These are phyloP conservation scores for Drosophila santomea DNA, from an alignment of 1,140 invertebrate species.

Conservation along the genomic window DNA sequence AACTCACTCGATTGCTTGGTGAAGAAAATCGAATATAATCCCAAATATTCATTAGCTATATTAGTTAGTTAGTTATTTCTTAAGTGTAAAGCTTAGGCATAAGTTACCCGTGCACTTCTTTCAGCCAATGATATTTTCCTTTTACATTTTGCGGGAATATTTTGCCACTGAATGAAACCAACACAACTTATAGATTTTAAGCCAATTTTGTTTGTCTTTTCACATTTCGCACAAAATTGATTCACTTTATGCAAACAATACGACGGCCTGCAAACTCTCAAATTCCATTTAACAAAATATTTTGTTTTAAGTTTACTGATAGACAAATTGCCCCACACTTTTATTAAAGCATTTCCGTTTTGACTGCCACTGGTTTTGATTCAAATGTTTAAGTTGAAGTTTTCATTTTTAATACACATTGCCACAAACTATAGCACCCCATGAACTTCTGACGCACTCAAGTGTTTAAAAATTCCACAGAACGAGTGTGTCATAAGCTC, in stretches of 20 bases:
- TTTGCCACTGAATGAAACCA: neutral
- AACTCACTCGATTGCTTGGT: neutral
- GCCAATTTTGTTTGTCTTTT: neutral
- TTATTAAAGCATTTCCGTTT: neutral
- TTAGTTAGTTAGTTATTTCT: no score
- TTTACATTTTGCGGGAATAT: neutral
- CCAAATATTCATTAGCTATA: no score
- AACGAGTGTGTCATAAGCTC: constrained; percentile 15
- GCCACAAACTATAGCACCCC: neutral
- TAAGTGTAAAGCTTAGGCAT: no score
- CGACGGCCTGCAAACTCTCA: neutral
- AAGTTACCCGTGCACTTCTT: no score
- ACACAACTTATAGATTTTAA: neutral
- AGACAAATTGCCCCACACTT: no score
- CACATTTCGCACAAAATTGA: neutral
- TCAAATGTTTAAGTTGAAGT: neutral
- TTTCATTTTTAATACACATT: constrained; percentile 12
- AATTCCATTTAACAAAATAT: neutral
- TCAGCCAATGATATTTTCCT: neutral
- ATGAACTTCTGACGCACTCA: constrained; percentile 4
- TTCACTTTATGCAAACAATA: neutral
- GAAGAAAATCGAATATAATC: neutral
- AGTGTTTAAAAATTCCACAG: neutral
- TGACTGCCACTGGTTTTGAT: neutral
- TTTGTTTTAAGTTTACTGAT: no score